Percentiles rank a stretch among this genome's conserved stretches.
These are phyloP conservation scores for Holacanthus passer DNA, from an alignment of 2,113 vertebrate species.

Conservation along the genomic window DNA sequence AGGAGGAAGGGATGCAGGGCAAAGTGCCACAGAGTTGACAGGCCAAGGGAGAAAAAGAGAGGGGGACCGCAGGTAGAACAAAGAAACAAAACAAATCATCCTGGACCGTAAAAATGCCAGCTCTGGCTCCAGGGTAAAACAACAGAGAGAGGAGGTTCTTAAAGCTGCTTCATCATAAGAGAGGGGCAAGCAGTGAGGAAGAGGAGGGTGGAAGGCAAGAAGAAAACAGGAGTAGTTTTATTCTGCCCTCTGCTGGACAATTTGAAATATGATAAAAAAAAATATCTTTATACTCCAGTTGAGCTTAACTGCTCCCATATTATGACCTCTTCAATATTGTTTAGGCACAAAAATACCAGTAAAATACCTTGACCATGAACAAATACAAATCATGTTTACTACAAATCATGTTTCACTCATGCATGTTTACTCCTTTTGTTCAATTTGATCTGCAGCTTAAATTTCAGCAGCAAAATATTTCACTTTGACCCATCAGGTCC, in stretches of 20 bases:
- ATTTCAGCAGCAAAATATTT: constrained; percentile 27
- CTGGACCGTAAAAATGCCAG: constrained; percentile 65
- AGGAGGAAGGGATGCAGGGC: constrained; percentile 36
- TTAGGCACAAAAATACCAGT: constrained; percentile 8
- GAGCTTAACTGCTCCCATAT: neutral
- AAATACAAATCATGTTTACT: no score
- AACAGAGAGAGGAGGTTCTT: constrained; percentile 25
- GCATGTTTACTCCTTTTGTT: constrained; percentile 5
- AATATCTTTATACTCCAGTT: neutral
- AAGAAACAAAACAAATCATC: constrained; percentile 74
- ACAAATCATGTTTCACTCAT: no score
- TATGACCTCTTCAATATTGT: neutral
- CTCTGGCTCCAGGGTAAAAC: constrained; percentile 48
- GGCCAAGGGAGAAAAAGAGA: constrained; percentile 5
- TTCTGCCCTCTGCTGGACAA: constrained; percentile 78
- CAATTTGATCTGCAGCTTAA: neutral
- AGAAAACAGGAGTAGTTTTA: constrained; percentile 16
- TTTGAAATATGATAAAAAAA: neutral
- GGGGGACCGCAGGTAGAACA: constrained; percentile 53
- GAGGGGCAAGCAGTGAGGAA: constrained; percentile 6
- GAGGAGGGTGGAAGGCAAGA: neutral
- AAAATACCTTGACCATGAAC: neutral
- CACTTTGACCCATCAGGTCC: neutral
- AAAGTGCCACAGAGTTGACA: constrained; percentile 43
- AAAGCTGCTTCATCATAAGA: constrained; percentile 51